Evolutionary conservation across 2,888 invertebrate genomes (phyloP), one percentile per base, ranked within the genome.

Genomic region (Acrobasis consociella): DNA sequence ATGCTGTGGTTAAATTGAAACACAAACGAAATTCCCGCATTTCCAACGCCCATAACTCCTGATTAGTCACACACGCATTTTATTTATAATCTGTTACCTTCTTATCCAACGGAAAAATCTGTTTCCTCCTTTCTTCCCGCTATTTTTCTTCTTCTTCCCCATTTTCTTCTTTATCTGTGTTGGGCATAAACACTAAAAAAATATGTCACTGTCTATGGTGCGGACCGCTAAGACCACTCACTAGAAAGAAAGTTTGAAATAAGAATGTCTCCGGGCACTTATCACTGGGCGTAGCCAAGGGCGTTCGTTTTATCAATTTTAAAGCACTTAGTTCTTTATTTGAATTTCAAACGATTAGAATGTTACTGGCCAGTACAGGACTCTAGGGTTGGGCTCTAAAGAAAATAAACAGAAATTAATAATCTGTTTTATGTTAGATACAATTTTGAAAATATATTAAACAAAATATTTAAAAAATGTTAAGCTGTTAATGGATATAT

Each of bases 61-160:
- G 3, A 31, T 52, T 56, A 42, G 42, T 56, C 2, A 46, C 67
- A 73, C 67, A 67, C 62, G 64, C 60, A 56, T 64, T 62, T 37
- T 31, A 31, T 62, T 52, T 15, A 55, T 39, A 58, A 64, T 52
- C 46, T 31, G 58, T 78, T 91, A 92, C 91, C 92, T 92, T 85
- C 82, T 81, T 65, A 92, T 91, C 91, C 92, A 92, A 55, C 92
- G 85, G 72, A 92, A 91, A 77, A 92, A 92, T 67, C 91, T 78
- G 75, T 86, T 90, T 15, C 89, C 87, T 50, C 83, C 81, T 72
- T 82, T 89, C 71, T 86, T 90, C 13, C 78, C 84, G 71, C 71
- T 85, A 77, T 83, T 85, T 83, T 90, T 92, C 85, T 90, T 91
- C 83, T 91, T 91, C 70, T 91, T 91, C 68, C 91, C 91, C 91